Base-by-base conservation (phyloP, 2,113 vertebrate genomes). In the Stigmatopora nigra region DNA sequence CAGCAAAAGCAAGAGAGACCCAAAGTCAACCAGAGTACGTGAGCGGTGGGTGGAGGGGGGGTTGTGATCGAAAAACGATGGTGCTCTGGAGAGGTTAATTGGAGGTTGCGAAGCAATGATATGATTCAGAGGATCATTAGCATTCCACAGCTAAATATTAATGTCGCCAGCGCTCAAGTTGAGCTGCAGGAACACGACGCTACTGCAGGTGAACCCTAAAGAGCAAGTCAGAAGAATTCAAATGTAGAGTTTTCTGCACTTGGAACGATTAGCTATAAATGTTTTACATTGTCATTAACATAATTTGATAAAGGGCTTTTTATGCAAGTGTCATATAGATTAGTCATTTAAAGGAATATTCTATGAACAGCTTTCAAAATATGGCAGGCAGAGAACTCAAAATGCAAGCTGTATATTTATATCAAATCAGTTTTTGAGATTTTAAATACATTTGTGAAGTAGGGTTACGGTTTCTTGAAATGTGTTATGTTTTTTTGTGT, bases 81-180 rank as follows among this genome's bases (percentile, higher is more conserved):
- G 66, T 59, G 72, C 79, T 70, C 68, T 58, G 61, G 67, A 76
- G 78, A 87, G 87, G 85, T 87, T 88, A 88, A 88, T 88, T 88
- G 82, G 83, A 86, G 87, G 87, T 88, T 88, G 82, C 74, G 75
- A 79, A 63, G n/a, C 81, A 75, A 82, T 86, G 81, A 82, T 86
- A 86, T 67, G 79, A 88, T 80, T 86, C 85, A 86, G 68, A 77
- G 78, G 83, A 82, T 84, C 83, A 82, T 87, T 88, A 88, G 85
- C 85, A 87, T 86, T 83, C 76, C 70, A 58, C n/a, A 73, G 78
- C 83, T 88, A 87, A 88, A 88, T 87, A 88, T 88, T 88, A 87
- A 87, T 88, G 87, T 84, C 56, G 73, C 72, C 75, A 57, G 80
- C 12, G 70, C 82, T 80, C 74, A 22, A 51, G 80, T 79, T 76